Conservation (phyloP, 2,888 invertebrate genomes). For the Acleris laterana region DNA sequence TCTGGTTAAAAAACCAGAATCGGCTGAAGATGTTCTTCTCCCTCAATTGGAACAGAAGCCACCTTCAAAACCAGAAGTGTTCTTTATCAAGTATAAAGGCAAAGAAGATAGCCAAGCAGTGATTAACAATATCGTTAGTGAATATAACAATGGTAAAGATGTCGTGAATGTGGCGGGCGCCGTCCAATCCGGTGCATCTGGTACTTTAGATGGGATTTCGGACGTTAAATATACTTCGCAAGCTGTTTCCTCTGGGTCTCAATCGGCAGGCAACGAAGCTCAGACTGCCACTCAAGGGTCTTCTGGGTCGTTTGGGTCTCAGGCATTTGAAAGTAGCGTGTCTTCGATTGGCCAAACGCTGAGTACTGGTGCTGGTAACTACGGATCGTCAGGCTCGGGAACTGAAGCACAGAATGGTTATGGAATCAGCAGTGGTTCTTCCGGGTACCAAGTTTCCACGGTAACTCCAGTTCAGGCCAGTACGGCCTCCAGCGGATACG, state of each 20-base stretch:
- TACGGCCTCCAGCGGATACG: slow-evolving; percentile 4
- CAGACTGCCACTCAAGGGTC: slow-evolving; percentile 10
- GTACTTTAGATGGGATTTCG: slow-evolving; percentile 24
- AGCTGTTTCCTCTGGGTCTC: slow-evolving; percentile 8
- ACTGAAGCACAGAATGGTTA: slow-evolving; percentile 6
- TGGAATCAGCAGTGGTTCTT: slow-evolving; percentile 20
- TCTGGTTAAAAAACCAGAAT: slow-evolving; percentile 90
- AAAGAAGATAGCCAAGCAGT: slow-evolving; percentile 81
- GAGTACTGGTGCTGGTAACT: no score
- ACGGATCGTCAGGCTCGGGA: slow-evolving; percentile 14
- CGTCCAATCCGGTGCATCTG: slow-evolving; percentile 11
- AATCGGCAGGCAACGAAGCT: background rate
- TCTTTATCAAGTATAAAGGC: slow-evolving; percentile 91
- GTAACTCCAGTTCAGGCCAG: slow-evolving; percentile 10
- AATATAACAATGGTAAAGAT: slow-evolving; percentile 60
- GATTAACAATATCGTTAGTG: slow-evolving; percentile 74
- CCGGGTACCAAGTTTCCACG: slow-evolving; percentile 25
- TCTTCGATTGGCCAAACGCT: slow-evolving; percentile 14
- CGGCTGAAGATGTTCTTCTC: slow-evolving; percentile 86
- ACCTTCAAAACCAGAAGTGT: slow-evolving; percentile 90
- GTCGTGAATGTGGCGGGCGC: slow-evolving; percentile 36
- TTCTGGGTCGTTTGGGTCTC: slow-evolving; percentile 26
- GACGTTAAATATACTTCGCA: slow-evolving; percentile 20
- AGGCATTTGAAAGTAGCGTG: slow-evolving; percentile 28
- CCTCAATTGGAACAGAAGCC: slow-evolving; percentile 88